These are phyloP conservation scores for Eumacrocentrus americanus DNA, from an alignment of 2,888 invertebrate species.

Conservation along the genomic window DNA sequence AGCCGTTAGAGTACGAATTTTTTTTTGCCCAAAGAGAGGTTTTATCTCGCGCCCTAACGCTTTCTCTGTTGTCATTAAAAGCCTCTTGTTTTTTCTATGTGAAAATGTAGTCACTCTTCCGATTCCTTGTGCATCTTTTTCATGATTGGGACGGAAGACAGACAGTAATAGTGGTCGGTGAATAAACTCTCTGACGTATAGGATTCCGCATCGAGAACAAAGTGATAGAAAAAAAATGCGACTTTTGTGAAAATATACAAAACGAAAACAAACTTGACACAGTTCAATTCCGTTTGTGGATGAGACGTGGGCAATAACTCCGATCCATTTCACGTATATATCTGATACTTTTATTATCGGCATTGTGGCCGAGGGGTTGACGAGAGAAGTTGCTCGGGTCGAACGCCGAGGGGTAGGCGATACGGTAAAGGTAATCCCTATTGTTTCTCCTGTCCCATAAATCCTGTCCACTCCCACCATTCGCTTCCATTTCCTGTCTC, in stretches of 20 bases:
- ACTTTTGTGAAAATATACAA: not conserved
- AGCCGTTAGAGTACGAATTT: slow-evolving; percentile 34
- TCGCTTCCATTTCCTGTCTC: slow-evolving; percentile 15
- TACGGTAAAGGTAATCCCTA: slow-evolving; percentile 47
- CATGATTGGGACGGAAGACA: slow-evolving; percentile 21
- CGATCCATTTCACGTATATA: slow-evolving; percentile 30
- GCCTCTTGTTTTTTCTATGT: slow-evolving; percentile 23
- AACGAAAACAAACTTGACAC: not conserved
- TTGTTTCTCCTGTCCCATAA: slow-evolving; percentile 54
- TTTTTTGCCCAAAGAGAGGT: slow-evolving; percentile 33
- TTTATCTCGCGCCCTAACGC: slow-evolving; percentile 44
- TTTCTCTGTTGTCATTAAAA: slow-evolving; percentile 47
- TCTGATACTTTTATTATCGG: slow-evolving; percentile 37
- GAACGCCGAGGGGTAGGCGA: slow-evolving; percentile 30
- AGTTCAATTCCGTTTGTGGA: not conserved
- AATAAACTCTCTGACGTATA: slow-evolving; percentile 21
- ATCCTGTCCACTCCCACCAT: slow-evolving; percentile 42
- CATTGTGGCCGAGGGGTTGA: slow-evolving; percentile 30
- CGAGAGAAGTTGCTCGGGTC: slow-evolving; percentile 25
- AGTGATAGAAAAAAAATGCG: not conserved
- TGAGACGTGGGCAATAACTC: slow-evolving; percentile 30
- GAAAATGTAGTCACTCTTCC: slow-evolving; percentile 25
- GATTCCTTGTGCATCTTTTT: not conserved
- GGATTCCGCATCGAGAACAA: not conserved
- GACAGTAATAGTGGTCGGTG: slow-evolving; percentile 17